These are phyloP conservation scores for Variabilichromis moorii DNA, from an alignment of 2,113 vertebrate species.

Conservation along the genomic window DNA sequence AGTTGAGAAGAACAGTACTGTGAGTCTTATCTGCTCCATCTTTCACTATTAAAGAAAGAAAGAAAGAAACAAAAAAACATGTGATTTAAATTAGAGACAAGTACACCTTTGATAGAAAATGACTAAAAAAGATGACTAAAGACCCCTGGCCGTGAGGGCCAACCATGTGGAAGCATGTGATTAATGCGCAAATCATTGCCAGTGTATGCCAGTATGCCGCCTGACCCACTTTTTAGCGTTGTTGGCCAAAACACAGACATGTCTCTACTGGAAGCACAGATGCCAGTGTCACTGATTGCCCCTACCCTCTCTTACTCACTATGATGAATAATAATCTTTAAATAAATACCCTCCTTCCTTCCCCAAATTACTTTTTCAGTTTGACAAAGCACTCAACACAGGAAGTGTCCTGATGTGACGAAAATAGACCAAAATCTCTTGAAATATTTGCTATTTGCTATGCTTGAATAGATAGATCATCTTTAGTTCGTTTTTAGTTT, in stretches of 20 bases:
- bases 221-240: conserved; percentile 34
- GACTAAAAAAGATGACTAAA: neutral
- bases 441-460: neutral
- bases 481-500: fast-evolving
- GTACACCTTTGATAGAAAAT: neutral
- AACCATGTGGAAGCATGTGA: conserved; percentile 28
- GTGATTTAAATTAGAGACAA: neutral
- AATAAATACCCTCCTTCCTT: neutral
- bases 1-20: neutral
- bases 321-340: neutral
- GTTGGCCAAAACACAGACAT: neutral
- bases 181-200: conserved; percentile 5
- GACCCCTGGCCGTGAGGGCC: neutral
- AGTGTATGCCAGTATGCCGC: neutral
- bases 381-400: neutral
- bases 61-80: fast-evolving
- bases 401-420: neutral
- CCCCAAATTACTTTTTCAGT: neutral
- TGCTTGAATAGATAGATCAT: neutral
- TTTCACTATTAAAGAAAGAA: neutral
- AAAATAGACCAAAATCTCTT: neutral
- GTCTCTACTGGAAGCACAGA: neutral
- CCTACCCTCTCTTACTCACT: neutral
- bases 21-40: neutral
- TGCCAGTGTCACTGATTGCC: neutral